phyloP scores from a whole-genome alignment of 2,113 vertebrate genomes.

The Sakesphorus luctuosus region DNA sequence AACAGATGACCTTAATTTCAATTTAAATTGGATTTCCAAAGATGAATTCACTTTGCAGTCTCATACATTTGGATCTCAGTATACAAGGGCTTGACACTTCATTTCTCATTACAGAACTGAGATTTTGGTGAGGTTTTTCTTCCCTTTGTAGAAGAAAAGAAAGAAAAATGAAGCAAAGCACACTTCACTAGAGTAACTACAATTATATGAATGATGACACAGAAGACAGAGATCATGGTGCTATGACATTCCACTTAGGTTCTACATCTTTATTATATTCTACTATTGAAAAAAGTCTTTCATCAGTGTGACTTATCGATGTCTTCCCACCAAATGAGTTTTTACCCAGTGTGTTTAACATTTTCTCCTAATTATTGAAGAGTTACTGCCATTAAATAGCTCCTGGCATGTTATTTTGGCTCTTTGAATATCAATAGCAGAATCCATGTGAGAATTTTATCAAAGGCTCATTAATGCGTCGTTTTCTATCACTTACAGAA shows the following conservation, averaged over 20 bases:
- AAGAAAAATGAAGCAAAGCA: background rate
- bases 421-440: background rate
- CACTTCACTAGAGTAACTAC: background rate
- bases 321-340: background rate
- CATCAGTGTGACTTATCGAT: background rate
- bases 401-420: background rate
- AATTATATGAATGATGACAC: constrained; percentile 10
- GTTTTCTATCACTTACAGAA: background rate
- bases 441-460: background rate
- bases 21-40: constrained; percentile 16
- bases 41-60: background rate
- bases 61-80: background rate
- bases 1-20: background rate
- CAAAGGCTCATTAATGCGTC: background rate
- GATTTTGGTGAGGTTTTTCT: background rate
- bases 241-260: background rate
- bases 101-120: background rate
- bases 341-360: background rate
- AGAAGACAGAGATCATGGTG: background rate
- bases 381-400: background rate
- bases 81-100: background rate
- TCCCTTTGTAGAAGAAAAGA: background rate
- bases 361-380: constrained; percentile 5
- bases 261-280: background rate
- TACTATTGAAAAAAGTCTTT: background rate